Evolutionary conservation across 2,888 invertebrate genomes (phyloP).

Genomic region (Anodontia alba): DNA sequence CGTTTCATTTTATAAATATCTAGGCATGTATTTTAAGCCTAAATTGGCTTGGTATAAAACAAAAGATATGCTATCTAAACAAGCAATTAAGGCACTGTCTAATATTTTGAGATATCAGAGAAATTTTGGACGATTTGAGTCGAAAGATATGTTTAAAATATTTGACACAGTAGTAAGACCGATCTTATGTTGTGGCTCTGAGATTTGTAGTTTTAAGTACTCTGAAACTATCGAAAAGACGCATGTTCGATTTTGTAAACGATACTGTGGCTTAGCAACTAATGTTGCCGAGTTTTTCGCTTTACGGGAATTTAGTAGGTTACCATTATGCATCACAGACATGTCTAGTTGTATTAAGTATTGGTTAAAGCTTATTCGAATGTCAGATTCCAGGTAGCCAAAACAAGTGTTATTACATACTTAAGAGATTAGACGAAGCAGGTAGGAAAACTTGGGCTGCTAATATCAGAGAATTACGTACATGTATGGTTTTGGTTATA

Average conservation of each 20-base stretch:
- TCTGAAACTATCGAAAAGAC: constrained; percentile 9
- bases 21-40: constrained; percentile 17
- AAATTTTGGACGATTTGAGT: background rate
- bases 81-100: constrained; percentile 2
- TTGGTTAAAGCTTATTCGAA: background rate
- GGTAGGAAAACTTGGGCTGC: background rate
- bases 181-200: background rate
- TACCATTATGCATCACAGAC: background rate
- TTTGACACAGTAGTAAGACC: constrained; percentile 10
- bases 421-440: too few relatives aligned
- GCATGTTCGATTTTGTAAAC: constrained; percentile 35
- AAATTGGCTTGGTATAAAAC: constrained; percentile 6
- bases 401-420: background rate
- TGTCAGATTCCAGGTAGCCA: background rate
- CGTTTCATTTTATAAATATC: too few relatives aligned
- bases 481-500: background rate
- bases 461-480: background rate
- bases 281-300: constrained; percentile 16
- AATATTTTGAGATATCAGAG: background rate
- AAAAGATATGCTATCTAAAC: background rate
- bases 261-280: constrained; percentile 1
- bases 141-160: constrained; percentile 11
- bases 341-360: background rate
- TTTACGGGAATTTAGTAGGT: constrained; percentile 27
- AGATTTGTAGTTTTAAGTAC: constrained; percentile 7